Conservation (phyloP, 2,113 vertebrate genomes). For the Aldabrachelys gigantea region DNA sequence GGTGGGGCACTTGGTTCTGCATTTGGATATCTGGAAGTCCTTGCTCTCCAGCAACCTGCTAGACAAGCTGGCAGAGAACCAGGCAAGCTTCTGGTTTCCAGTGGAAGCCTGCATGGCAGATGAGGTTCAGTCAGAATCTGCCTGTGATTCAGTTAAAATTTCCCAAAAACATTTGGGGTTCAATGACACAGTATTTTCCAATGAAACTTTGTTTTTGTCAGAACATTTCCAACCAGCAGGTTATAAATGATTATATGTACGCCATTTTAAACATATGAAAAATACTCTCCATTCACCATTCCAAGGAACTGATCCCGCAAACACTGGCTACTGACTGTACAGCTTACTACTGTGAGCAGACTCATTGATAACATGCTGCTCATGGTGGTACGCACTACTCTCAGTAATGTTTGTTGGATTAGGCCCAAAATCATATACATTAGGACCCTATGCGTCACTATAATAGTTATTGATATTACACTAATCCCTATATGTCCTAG, state of each 20-base stretch:
- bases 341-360: neutral
- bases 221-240: too few species aligned
- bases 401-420: too few species aligned
- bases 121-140: neutral
- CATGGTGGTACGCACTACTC: neutral
- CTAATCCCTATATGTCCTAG: neutral
- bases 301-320: neutral
- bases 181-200: too few species aligned
- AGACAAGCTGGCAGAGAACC: neutral
- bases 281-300: neutral
- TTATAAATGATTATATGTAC: neutral
- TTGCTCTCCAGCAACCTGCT: neutral
- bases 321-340: neutral
- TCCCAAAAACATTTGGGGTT: too few species aligned
- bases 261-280: neutral
- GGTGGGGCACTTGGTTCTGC: neutral
- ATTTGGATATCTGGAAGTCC: neutral
- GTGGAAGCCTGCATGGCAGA: neutral
- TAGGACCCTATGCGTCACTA: too few species aligned
- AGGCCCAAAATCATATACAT: too few species aligned
- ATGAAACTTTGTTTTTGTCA: too few species aligned
- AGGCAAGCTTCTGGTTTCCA: neutral
- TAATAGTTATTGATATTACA: neutral
- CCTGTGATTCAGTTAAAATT: neutral
- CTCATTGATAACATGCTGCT: neutral